Conservation (phyloP, 2,113 vertebrate genomes). For the Patagioenas fasciata region DNA sequence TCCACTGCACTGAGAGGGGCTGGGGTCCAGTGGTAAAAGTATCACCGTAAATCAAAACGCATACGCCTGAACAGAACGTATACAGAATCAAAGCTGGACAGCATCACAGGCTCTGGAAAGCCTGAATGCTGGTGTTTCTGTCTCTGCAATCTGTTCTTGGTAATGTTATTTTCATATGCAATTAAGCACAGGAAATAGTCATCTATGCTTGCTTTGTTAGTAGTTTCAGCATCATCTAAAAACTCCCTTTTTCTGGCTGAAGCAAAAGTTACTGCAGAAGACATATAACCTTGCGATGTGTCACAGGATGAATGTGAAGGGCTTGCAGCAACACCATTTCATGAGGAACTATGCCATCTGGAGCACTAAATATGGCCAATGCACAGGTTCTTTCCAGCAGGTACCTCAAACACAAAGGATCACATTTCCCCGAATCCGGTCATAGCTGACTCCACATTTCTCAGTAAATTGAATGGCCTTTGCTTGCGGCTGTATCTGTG, state of each 20-base stretch:
- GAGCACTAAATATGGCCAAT: not conserved
- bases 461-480: not conserved
- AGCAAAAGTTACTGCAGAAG: not conserved
- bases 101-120: not conserved
- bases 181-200: not conserved
- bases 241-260: not conserved
- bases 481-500: not conserved
- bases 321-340: not conserved
- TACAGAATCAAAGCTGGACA: not conserved
- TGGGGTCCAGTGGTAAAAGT: not conserved
- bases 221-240: not conserved
- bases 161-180: not conserved
- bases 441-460: not conserved
- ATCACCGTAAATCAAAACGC: not conserved
- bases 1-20: not conserved
- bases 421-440: not conserved
- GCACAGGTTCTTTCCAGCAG: not conserved
- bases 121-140: not conserved
- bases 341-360: not conserved
- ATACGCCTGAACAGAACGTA: not conserved
- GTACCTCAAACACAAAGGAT: not conserved
- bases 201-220: not conserved
- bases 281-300: not conserved
- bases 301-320: not conserved
- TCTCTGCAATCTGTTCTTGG: not conserved